Conservation (phyloP, 2,113 vertebrate species). For the Peromyscus californicus region DNA sequence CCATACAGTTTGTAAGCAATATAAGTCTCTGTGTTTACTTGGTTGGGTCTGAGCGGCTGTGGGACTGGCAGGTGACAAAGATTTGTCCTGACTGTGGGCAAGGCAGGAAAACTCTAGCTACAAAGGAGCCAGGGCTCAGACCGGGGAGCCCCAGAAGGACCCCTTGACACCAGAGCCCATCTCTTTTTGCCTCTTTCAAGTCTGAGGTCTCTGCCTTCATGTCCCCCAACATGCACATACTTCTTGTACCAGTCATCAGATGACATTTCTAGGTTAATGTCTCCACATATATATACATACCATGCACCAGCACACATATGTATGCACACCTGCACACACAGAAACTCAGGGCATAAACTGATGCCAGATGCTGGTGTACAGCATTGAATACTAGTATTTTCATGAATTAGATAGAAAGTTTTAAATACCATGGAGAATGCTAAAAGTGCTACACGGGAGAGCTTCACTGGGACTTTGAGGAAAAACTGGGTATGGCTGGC, state of each 20-base stretch:
- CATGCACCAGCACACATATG: neutral
- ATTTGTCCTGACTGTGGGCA: too few species aligned
- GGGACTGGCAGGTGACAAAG: too few species aligned
- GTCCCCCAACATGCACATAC: neutral
- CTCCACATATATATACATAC: neutral
- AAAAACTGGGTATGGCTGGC: neutral
- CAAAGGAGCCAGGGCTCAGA: neutral
- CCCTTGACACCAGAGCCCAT: accelerated
- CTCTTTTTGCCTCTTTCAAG: neutral
- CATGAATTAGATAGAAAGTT: neutral
- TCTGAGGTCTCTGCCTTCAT: neutral
- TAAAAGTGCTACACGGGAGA: too few species aligned
- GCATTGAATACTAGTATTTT: neutral
- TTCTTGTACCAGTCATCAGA: neutral
- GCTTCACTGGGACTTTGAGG: neutral
- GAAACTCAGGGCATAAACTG: neutral
- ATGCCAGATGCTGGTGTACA: neutral
- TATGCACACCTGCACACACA: neutral
- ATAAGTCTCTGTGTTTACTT: too few species aligned
- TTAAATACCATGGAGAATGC: neutral
- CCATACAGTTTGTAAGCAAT: too few species aligned
- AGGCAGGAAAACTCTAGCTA: too few species aligned
- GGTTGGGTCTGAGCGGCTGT: too few species aligned
- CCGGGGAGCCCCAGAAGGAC: accelerated
- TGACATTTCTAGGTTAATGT: neutral